Conservation (phyloP, 2,888 invertebrate genomes). For the Conomelus anceps region DNA sequence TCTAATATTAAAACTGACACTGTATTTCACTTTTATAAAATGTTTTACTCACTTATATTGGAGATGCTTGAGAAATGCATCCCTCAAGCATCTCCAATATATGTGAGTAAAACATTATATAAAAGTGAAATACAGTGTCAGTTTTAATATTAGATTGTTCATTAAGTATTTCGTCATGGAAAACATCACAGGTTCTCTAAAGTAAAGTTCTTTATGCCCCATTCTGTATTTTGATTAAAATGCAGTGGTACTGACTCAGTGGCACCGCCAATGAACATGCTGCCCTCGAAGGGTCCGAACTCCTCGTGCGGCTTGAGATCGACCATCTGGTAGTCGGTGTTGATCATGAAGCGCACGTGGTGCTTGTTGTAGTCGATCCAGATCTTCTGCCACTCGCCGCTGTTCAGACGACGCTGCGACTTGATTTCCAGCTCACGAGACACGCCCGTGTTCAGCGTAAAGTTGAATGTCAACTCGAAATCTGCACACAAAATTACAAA, state of each 20-base stretch:
- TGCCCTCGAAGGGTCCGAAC: slow-evolving; percentile 87
- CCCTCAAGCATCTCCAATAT: too few species aligned
- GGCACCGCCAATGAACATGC: slow-evolving; percentile 89
- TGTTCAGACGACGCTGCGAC: slow-evolving; percentile 74
- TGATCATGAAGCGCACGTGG: slow-evolving; percentile 88
- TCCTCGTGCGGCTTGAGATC: slow-evolving; percentile 77
- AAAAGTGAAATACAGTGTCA: too few species aligned
- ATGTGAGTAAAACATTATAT: too few species aligned
- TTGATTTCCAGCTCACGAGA: slow-evolving; percentile 75
- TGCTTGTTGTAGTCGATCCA: slow-evolving; percentile 93
- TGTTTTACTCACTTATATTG: too few species aligned
- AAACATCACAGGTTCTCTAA: too few species aligned
- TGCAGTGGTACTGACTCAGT: slow-evolving; percentile 62
- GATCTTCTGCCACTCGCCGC: slow-evolving; percentile 93
- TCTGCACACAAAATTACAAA: slow-evolving; percentile 46
- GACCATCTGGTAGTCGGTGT: slow-evolving; percentile 82
- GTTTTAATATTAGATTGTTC: too few species aligned
- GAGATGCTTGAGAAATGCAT: too few species aligned
- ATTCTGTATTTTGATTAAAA: too few species aligned
- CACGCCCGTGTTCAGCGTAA: slow-evolving; percentile 76
- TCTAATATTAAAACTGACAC: too few species aligned
- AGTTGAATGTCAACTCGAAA: slow-evolving; percentile 82
- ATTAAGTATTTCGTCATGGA: too few species aligned
- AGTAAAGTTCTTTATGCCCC: too few species aligned
- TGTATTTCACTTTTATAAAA: too few species aligned